Percentiles rank a stretch among this genome's conserved stretches.
Evolutionary conservation across 2,888 invertebrate species (phyloP).

Genomic region (Chalcis sispes): DNA sequence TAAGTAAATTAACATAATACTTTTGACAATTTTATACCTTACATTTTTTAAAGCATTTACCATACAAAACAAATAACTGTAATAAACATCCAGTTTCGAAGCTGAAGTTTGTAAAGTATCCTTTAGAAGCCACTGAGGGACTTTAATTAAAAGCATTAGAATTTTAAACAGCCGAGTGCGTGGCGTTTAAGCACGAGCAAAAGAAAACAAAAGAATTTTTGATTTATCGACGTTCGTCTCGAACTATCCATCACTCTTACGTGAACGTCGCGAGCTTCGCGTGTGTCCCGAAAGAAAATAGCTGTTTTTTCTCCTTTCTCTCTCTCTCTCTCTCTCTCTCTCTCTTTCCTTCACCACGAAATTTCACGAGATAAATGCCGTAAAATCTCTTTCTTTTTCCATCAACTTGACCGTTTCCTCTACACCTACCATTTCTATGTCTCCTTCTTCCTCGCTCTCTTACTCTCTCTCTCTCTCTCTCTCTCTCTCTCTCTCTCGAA

Average conservation of each 20-base stretch:
- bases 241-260: constrained; percentile 37
- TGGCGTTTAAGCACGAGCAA: neutral
- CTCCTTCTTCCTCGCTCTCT: too few relatives aligned
- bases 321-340: too few relatives aligned
- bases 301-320: too few relatives aligned
- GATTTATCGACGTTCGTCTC: constrained; percentile 44
- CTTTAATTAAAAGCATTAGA: constrained; percentile 25
- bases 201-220: constrained; percentile 33
- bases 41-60: too few relatives aligned
- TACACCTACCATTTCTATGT: too few relatives aligned
- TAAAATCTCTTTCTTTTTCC: constrained; percentile 8
- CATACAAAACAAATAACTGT: too few relatives aligned
- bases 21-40: too few relatives aligned
- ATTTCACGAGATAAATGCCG: constrained; percentile 39
- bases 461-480: neutral
- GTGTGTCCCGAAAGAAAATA: constrained; percentile 37
- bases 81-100: too few relatives aligned
- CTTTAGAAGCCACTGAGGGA: neutral
- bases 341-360: too few relatives aligned
- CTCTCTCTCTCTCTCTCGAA: neutral
- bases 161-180: constrained; percentile 21
- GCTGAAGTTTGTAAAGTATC: too few relatives aligned
- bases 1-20: too few relatives aligned
- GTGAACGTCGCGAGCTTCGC: neutral
- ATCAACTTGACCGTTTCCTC: constrained; percentile 7